Base-by-base conservation (phyloP, 2,797 vertebrate genomes). In the Cottoperca gobio region DNA sequence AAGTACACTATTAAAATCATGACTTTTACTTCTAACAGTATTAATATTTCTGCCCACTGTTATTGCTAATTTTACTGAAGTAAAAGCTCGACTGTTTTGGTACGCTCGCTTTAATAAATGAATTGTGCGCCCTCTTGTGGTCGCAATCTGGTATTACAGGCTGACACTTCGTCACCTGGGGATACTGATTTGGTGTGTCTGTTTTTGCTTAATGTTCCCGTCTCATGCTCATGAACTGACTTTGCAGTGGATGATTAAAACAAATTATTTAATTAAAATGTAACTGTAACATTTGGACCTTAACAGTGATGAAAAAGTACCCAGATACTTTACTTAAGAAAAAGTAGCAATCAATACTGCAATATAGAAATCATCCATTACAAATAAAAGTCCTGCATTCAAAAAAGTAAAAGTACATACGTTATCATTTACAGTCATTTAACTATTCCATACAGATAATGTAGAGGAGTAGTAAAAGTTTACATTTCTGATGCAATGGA, bases 91-190 rank as follows among this genome's bases (percentile, higher is more conserved):
- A 11, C 2, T 33, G 52, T 12, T 50, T 19, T 17, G n/a, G 8
- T 6, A 14, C n/a, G n/a, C 49, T 6, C 31, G 1, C 6, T 46
- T 16, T 35, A 55, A 23, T 48, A 43, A 46, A 54, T 39, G 10
- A n/a, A 26, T 58, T 10, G 10, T 31, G 33, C 8, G 21, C 19
- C 62, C 42, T 68, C 79, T 52, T 52, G 79, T 72, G 79, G 73
- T 33, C 2, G 1, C 35, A 40, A 31, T 2, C 0, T 13, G 5
- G 5, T 3, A 21, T 37, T 59, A 58, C 69, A 81, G 24, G 19
- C 13, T n/a, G 3, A 39, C 33, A 28, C 19, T 8, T 26, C 2
- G 0, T 24, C 26, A 21, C 14, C 23, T 4, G 23, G 1, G 59
- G 37, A 53, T 19, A 19, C 14, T 35, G n/a, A 6, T 11, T 39